phyloP scores from a whole-genome alignment of 2,797 vertebrate species.

The Valencia hispanica region DNA sequence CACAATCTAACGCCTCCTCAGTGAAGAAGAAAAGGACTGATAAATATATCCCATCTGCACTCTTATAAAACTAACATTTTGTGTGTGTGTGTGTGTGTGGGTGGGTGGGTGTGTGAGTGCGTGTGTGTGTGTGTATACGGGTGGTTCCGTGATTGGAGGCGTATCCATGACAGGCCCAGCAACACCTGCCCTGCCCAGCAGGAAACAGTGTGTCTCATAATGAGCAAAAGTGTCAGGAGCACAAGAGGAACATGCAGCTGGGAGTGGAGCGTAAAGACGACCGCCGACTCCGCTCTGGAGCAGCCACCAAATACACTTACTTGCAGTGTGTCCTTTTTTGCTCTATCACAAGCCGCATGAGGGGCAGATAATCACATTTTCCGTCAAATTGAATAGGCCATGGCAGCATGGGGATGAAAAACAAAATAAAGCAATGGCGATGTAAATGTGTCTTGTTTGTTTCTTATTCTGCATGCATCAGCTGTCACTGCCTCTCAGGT shows the following conservation, averaged over 20 bases:
- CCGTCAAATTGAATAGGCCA: constrained; percentile 62
- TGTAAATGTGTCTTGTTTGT: constrained; percentile 59
- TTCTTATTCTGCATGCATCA: constrained; percentile 55
- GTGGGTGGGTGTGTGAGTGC: not conserved
- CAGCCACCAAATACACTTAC: constrained; percentile 7
- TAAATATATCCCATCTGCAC: constrained; percentile 50
- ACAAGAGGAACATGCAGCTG: constrained; percentile 40
- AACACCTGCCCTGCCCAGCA: constrained; percentile 70
- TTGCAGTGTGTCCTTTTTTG: constrained; percentile 10
- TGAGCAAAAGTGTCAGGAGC: constrained; percentile 66
- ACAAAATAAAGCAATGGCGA: constrained; percentile 23
- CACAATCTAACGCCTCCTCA: constrained; percentile 46
- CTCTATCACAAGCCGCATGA: constrained; percentile 27
- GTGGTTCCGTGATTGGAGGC: constrained; percentile 26
- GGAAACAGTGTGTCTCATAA: constrained; percentile 69
- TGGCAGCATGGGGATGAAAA: constrained; percentile 43
- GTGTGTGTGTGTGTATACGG: not conserved
- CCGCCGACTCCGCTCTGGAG: constrained; percentile 20
- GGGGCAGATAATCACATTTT: constrained; percentile 62
- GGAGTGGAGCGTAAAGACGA: constrained; percentile 20
- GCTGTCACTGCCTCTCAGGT: constrained; percentile 52
- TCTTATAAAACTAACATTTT: constrained; percentile 4
- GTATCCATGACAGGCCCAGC: constrained; percentile 49
- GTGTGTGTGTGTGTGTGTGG: not conserved
- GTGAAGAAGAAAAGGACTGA: constrained; percentile 36